A percentile compares a stretch with the other conserved stretches of the same genome.
Evolutionary conservation across 2,113 vertebrate genomes (phyloP).

Genomic region (Bufo bufo): DNA sequence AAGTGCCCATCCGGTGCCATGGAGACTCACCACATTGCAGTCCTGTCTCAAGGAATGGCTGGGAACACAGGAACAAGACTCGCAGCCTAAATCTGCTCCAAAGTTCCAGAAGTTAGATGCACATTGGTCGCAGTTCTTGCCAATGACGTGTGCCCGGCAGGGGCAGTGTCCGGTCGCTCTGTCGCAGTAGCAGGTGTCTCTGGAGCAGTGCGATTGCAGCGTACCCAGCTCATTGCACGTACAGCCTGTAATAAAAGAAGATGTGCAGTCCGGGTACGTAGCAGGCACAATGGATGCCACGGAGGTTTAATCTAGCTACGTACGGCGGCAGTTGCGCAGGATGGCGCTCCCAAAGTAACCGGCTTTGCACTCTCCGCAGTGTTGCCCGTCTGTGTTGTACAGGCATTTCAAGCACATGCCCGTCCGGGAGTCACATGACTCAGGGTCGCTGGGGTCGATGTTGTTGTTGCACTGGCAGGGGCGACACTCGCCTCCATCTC

Average conservation of each 20-base stretch:
- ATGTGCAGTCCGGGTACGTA: neutral
- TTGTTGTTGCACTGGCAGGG: constrained; percentile 86
- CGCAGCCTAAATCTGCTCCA: constrained; percentile 73
- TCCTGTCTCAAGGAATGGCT: constrained; percentile 64
- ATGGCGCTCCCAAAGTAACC: constrained; percentile 84
- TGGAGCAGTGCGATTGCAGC: constrained; percentile 65
- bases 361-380: constrained; percentile 73
- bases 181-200: constrained; percentile 74
- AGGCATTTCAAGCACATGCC: constrained; percentile 82
- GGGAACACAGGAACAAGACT: constrained; percentile 75
- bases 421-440: constrained; percentile 76
- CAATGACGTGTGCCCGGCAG: constrained; percentile 75
- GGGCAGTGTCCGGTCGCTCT: constrained; percentile 71
- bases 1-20: neutral
- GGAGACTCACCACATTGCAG: constrained; percentile 80
- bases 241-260: constrained; percentile 71
- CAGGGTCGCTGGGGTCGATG: constrained; percentile 76
- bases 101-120: constrained; percentile 80
- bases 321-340: constrained; percentile 79
- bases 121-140: constrained; percentile 79
- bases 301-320: constrained; percentile 61
- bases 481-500: constrained; percentile 71
- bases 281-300: neutral
- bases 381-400: constrained; percentile 75
- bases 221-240: constrained; percentile 79